Percentiles rank a stretch among this genome's conserved stretches.
Evolutionary conservation across 2,797 vertebrate genomes (phyloP).

Genomic region (Bovichtus diacanthus): DNA sequence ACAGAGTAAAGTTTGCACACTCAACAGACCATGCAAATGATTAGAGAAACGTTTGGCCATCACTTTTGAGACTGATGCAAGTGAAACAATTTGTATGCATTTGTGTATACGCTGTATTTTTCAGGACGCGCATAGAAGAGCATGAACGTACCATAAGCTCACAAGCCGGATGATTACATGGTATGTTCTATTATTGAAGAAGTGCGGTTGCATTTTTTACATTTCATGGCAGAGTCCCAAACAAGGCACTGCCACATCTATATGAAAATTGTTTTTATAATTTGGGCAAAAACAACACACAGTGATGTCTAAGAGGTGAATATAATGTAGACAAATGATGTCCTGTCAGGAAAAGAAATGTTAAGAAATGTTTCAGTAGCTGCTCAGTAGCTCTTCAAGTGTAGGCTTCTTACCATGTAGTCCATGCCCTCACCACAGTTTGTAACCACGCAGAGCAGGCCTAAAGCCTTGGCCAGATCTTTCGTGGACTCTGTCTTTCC

Average conservation of each 20-base stretch:
- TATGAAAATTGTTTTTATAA: neutral
- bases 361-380: neutral
- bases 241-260: too few relatives aligned
- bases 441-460: conserved; percentile 95
- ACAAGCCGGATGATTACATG: neutral
- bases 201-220: neutral
- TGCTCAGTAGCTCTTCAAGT: neutral
- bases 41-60: neutral
- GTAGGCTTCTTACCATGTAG: conserved; percentile 88
- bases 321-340: neutral
- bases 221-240: neutral
- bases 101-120: neutral
- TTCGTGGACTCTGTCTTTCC: conserved; percentile 98
- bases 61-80: neutral
- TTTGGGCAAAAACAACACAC: neutral
- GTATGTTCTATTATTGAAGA: neutral
- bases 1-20: neutral
- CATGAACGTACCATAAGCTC: neutral
- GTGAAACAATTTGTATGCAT: neutral
- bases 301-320: neutral
- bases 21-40: neutral
- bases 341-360: neutral
- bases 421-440: conserved; percentile 99
- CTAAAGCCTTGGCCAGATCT: conserved; percentile 97
- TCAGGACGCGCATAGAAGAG: neutral